Evolutionary conservation across 2,888 invertebrate genomes (phyloP).

Genomic region (Agonum fuliginosum): DNA sequence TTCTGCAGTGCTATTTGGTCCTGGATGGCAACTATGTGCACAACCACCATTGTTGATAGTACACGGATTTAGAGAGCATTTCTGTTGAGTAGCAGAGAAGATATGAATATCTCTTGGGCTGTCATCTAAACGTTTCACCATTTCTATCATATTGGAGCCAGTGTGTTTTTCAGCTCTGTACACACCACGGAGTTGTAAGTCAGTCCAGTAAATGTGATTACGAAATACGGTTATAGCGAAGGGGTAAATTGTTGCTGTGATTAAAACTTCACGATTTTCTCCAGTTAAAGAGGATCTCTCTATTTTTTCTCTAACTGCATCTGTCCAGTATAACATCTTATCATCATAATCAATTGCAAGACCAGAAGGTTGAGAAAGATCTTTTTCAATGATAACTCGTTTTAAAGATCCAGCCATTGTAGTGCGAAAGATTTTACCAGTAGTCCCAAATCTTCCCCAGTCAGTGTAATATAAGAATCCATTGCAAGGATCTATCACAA

Average conservation of each 20-base stretch:
- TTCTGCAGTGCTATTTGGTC: slow-evolving; percentile 88
- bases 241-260: slow-evolving; percentile 95
- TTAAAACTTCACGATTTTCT: slow-evolving; percentile 86
- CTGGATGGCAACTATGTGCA: slow-evolving; percentile 94
- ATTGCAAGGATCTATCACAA: slow-evolving; percentile 97
- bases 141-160: slow-evolving; percentile 94
- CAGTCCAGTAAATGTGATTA: slow-evolving; percentile 97
- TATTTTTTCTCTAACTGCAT: slow-evolving; percentile 95
- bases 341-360: slow-evolving; percentile 97
- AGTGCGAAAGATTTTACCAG: slow-evolving; percentile 94
- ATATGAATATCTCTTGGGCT: slow-evolving; percentile 95
- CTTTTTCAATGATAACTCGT: slow-evolving; percentile 90
- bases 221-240: slow-evolving; percentile 94
- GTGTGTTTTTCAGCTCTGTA: slow-evolving; percentile 98
- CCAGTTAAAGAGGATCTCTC: slow-evolving; percentile 94
- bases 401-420: slow-evolving; percentile 97
- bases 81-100: slow-evolving; percentile 86
- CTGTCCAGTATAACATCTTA: slow-evolving; percentile 96
- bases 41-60: slow-evolving; percentile 96
- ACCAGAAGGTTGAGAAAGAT: slow-evolving; percentile 96
- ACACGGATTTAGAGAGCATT: slow-evolving; percentile 89
- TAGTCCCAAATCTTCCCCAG: slow-evolving; percentile 94
- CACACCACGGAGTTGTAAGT: slow-evolving; percentile 93
- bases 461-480: slow-evolving; percentile 97
- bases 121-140: slow-evolving; percentile 94